A percentile compares a stretch with the other conserved stretches of the same genome.
phyloP scores from a whole-genome alignment of 2,113 vertebrate species.

The Atrichornis clamosus region DNA sequence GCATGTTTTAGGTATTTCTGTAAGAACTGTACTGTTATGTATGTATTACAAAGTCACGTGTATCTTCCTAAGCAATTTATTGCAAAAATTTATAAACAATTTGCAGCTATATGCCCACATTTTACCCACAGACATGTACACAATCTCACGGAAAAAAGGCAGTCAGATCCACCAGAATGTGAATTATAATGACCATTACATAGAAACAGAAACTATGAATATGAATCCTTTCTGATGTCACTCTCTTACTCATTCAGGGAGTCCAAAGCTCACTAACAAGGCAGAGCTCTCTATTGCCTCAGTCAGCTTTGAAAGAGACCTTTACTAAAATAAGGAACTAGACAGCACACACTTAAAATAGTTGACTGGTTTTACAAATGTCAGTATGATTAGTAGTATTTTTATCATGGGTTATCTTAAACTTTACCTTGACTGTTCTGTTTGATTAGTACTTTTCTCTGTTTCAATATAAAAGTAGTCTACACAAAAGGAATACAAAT shows the following conservation, averaged over 20 bases:
- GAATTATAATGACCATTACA: background rate
- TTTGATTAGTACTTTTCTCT: background rate
- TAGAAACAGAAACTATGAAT: background rate
- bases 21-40: background rate
- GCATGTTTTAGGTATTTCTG: background rate
- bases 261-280: background rate
- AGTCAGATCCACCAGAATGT: background rate
- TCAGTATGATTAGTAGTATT: background rate
- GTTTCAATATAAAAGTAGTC: background rate
- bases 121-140: background rate
- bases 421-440: background rate
- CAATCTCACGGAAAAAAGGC: background rate
- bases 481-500: background rate
- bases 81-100: background rate
- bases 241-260: background rate
- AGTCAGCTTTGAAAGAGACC: background rate
- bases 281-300: background rate
- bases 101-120: background rate
- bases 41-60: rapidly evolving
- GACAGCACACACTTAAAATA: background rate
- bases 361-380: background rate
- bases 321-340: background rate
- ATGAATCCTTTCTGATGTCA: background rate
- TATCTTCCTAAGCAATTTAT: background rate
- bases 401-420: background rate